Percentiles rank a stretch among this genome's conserved stretches.
phyloP scores from a whole-genome alignment of 2,888 invertebrate genomes.

The Agrochola litura region DNA sequence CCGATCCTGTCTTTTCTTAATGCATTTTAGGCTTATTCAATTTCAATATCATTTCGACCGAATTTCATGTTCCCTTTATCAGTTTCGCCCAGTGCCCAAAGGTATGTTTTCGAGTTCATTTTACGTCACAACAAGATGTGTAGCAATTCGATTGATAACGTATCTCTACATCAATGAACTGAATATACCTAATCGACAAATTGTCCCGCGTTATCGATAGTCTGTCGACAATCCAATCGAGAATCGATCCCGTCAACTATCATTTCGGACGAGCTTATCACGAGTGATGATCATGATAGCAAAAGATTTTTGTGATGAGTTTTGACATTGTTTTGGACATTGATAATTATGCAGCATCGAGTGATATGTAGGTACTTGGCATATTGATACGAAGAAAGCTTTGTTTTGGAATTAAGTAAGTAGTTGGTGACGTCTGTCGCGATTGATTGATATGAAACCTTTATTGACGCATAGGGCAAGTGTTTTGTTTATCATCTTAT shows the following conservation, averaged over 20 bases:
- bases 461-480: not conserved
- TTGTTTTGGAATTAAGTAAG: constrained; percentile 14
- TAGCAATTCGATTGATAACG: constrained; percentile 40
- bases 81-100: not conserved
- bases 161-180: constrained; percentile 36
- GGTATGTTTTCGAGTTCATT: not conserved
- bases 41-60: not conserved
- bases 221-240: constrained; percentile 1
- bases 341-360: constrained; percentile 14
- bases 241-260: constrained; percentile 5
- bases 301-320: constrained; percentile 23
- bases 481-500: constrained; percentile 2
- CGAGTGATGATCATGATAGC: constrained; percentile 5
- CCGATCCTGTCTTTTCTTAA: not conserved
- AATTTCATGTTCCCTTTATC: not conserved
- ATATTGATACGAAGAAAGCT: constrained; percentile 28
- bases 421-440: constrained; percentile 1
- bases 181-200: not conserved
- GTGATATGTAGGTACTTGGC: not conserved
- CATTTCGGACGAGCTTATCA: constrained; percentile 19
- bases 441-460: constrained; percentile 22
- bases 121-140: constrained; percentile 29
- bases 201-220: constrained; percentile 23
- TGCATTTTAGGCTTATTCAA: not conserved
- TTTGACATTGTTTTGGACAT: constrained; percentile 12